Base-by-base conservation (phyloP, 2,113 vertebrate genomes). In the Lycaon pictus region DNA sequence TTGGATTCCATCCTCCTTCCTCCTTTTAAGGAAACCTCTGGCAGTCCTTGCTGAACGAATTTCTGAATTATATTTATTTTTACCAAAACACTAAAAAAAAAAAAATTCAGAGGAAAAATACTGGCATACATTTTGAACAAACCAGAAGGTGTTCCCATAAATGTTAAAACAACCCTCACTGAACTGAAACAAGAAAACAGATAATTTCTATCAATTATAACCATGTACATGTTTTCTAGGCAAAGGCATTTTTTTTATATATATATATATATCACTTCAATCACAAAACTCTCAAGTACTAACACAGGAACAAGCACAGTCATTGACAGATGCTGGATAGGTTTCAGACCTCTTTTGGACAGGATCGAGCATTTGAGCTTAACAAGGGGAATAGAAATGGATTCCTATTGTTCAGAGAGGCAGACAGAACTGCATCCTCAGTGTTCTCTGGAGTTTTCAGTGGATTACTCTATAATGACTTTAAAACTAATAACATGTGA, bases 221-320 rank as follows among this genome's bases (percentile, higher is more conserved):
- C 72, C 58, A 51, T 58, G 6, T 67, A 23, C 32, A 32, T 67
- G 1, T 86, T 48, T 85, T 37, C 29, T 4, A 69, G 53, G 10
- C 29, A n/a, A 96, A 96, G 32, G 4, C 17, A 32, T 82, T 89
- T 72, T 63, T n/a, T 71, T 71, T n/a, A n/a, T n/a, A n/a, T n/a
- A n/a, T 43, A 5, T 5, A 29, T 7, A 1, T 43, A 43, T 43
- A 65, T 35, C 27, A 62, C 51, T 63, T 63, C 19, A 37, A 2
- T 63, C 37, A 48, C 10, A 56, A 56, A 76, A 65, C 60, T 37
- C 20, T 11, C 17, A 22, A 27, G 4, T 29, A 19, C 2, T 77
- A 63, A 69, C 7, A 43, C 0, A 35, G 9, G 58, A 71, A 77
- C 4, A 58, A 55, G 43, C 11, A 22, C 7, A 76, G 67, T 37